Percentiles rank a stretch among this genome's conserved stretches.
phyloP scores from a whole-genome alignment of 1,140 invertebrate genomes.

The Bombus difficillimus region DNA sequence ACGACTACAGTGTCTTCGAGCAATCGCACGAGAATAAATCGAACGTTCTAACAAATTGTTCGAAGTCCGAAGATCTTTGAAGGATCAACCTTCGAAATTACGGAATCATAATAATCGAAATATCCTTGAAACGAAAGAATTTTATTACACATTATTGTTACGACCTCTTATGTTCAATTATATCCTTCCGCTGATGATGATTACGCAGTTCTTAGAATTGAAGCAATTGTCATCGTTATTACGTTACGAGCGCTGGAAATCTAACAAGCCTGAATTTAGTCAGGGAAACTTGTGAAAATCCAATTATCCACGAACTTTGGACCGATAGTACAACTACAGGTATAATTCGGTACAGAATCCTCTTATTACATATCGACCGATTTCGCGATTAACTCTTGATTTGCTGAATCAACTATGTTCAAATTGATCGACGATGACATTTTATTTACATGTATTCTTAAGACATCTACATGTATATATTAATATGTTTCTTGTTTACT shows the following conservation, averaged over 20 bases:
- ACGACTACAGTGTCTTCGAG: no score
- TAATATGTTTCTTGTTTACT: no score
- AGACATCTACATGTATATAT: no score
- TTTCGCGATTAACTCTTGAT: background rate
- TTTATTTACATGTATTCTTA: background rate
- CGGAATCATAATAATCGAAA: no score
- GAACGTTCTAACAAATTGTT: no score
- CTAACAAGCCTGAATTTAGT: background rate
- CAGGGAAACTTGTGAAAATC: background rate
- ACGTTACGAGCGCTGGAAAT: background rate
- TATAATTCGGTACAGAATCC: background rate
- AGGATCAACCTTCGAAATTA: no score
- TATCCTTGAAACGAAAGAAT: background rate
- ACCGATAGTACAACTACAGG: background rate
- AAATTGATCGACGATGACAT: background rate
- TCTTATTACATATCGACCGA: background rate
- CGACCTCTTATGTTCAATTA: background rate
- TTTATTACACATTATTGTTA: background rate
- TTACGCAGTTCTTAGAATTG: background rate
- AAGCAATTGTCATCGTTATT: background rate
- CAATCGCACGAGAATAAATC: no score
- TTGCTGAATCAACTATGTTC: background rate
- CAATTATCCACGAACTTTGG: slow-evolving; percentile 1
- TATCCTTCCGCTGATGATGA: background rate
- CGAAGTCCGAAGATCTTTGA: no score